A percentile compares a stretch with the other conserved stretches of the same genome.
phyloP scores from a whole-genome alignment of 2,797 vertebrate species.

The Rhodeus uyekii region DNA sequence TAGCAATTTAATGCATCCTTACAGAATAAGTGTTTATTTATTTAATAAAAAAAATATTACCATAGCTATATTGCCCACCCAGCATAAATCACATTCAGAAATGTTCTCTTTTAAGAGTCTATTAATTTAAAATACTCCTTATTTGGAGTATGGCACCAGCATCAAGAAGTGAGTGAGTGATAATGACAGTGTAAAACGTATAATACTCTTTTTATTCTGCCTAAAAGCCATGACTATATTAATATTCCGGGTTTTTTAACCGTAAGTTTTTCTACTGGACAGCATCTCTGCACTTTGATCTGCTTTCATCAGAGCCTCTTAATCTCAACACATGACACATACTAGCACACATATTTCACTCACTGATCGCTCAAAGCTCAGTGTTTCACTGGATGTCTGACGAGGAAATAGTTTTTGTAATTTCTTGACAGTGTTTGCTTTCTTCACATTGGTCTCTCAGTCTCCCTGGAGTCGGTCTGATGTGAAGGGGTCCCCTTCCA shows the following conservation, averaged over 20 bases:
- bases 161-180: background rate
- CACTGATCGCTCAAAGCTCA: constrained; percentile 59
- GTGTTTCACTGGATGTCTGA: constrained; percentile 52
- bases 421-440: constrained; percentile 25
- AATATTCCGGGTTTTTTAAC: background rate
- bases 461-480: constrained; percentile 58
- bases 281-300: constrained; percentile 51
- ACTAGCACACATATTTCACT: constrained; percentile 50
- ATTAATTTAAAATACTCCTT: background rate
- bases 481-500: constrained; percentile 65
- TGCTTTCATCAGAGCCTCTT: constrained; percentile 48
- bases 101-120: background rate
- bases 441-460: constrained; percentile 32
- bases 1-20: background rate
- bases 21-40: background rate
- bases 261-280: constrained; percentile 15
- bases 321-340: constrained; percentile 60
- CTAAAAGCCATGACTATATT: background rate
- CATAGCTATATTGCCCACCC: background rate
- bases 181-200: background rate
- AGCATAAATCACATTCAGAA: background rate
- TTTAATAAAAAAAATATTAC: too few relatives aligned
- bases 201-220: background rate
- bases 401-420: constrained; percentile 18
- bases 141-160: background rate